Percentiles rank a stretch among this genome's conserved stretches.
These are phyloP conservation scores for Sebastes trivittatus DNA, from an alignment of 2,797 vertebrate genomes.

Conservation along the genomic window DNA sequence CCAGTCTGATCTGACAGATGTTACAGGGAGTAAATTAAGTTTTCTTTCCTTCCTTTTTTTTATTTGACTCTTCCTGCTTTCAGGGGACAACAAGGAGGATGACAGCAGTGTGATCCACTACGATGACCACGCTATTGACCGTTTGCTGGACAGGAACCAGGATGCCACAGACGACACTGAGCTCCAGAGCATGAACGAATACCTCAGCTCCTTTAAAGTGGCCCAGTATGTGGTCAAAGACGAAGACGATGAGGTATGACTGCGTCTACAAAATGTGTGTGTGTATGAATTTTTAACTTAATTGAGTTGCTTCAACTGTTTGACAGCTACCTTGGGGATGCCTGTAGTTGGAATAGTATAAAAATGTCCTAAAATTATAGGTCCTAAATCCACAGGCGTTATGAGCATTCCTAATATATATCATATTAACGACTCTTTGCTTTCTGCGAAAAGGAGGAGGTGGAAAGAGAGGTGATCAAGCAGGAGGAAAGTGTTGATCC, in stretches of 20 bases:
- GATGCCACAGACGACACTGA: constrained; percentile 96
- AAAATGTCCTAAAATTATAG: neutral
- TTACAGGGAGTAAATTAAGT: neutral
- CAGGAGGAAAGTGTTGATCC: constrained; percentile 98
- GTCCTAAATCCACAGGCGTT: neutral
- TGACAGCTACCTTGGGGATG: neutral
- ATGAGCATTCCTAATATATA: neutral
- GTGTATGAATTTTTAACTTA: neutral
- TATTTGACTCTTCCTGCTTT: constrained; percentile 9
- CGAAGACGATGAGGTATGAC: constrained; percentile 94
- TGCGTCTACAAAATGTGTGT: neutral
- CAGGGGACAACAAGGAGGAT: constrained; percentile 96
- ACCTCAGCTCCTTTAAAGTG: constrained; percentile 99
- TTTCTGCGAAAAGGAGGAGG: constrained; percentile 89
- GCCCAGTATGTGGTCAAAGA: constrained; percentile 99
- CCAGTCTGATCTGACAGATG: neutral
- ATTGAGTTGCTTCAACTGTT: neutral
- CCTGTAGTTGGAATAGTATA: neutral
- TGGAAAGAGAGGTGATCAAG: constrained; percentile 97
- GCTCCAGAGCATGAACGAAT: constrained; percentile 99
- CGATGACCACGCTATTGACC: constrained; percentile 94
- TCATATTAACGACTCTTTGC: neutral
- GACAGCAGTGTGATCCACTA: constrained; percentile 98
- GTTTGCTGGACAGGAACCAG: constrained; percentile 94
- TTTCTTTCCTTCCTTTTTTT: neutral